Evolutionary conservation across 2,888 invertebrate genomes (phyloP), one percentile per base, ranked within the genome.

Genomic region (Eupeodes luniger): DNA sequence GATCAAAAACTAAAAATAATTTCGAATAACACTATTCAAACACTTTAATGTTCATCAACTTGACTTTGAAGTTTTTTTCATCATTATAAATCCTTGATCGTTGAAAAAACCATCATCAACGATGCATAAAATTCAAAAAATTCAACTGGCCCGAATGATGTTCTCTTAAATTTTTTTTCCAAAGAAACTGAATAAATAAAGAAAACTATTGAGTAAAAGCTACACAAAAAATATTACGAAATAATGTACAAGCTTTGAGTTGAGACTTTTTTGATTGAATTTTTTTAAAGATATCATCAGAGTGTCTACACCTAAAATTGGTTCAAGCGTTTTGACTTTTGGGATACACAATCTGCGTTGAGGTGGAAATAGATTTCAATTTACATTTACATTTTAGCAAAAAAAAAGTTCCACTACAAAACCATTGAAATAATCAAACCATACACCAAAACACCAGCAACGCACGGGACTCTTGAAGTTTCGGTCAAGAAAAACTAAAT

Each of bases 11-110:
- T 40, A 36, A 53, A 69, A 47, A 49, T 4, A 7, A 49, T 11
- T 51, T 34, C 7, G 47, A 27, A 47, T 9, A 7, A 47, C n/a
- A 47, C 57, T 44, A 57, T 72, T 47, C 11, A 27, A 27, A 27
- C 27, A 16, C 34, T 59, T 19, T 9, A 10, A 40, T 55, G 59
- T 59, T 72, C 72, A 59, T 72, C 47, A 72, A 59, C 72, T 72
- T 72, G 72, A 72, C 59, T 72, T 72, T 72, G 47, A 59, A 72
- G 51, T 72, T 72, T 57, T 72, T 57, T 5, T 27, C 27, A 19
- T 57, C 57, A 19, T 44, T 47, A 44, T 27, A 72, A 72, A 59
- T 59, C 47, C 72, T 72, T 72, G 72, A 72, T 59, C 11, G 7
- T 70, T 19, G 49, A 66, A 66, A 66, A 49, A 64, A 27, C 9